Evolutionary conservation across 2,113 vertebrate species (phyloP), one percentile per base, ranked within the genome.

Genomic region (Nerophis lumbriciformis): DNA sequence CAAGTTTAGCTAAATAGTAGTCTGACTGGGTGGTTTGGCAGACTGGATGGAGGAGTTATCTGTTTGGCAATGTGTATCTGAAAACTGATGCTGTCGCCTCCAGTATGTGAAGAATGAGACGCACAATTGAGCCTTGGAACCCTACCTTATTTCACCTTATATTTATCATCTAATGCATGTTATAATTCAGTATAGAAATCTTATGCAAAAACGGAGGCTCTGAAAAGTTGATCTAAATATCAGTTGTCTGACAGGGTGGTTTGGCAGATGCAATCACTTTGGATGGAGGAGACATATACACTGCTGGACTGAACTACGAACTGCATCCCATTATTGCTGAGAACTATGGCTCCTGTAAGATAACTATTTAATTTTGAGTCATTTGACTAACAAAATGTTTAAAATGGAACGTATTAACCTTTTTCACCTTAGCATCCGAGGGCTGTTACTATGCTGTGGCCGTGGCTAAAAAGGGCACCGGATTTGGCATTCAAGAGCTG

Each of bases 271-370:
- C 91, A 36, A 85, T 93, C 21, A 93, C 91, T 36, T 53, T 94
- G 69, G 95, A 96, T 4, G 93, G 90, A 11, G 93, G 94, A 1
- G 90, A 92, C 4, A 48, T 98, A 61, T 93, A 88, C 56, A 89
- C 81, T 3, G 94, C 92, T 52, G 92, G 92, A 60, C 83, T 94
- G 49, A 44, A 90, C 39, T 88, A 96, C 49, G 58, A 89, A 21
- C 85, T 99, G 73, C 90, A 88, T 6, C 95, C 96, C 36, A 68
- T 96, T 0, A 88, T 81, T 67, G 88, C 93, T 52, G 96, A 98
- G 72, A 81, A 92, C 79, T 91, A 95, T 0, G 76, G 82, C 1
- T 0, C 63, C 1, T 4, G 63, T 69, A 83, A 16, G 51, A 10
- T 53, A 10, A 52, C 1, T 10, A 12, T 51, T 28, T 28, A 19